Evolutionary conservation across 2,113 vertebrate genomes (phyloP).

Genomic region (Seriola aureovittata): DNA sequence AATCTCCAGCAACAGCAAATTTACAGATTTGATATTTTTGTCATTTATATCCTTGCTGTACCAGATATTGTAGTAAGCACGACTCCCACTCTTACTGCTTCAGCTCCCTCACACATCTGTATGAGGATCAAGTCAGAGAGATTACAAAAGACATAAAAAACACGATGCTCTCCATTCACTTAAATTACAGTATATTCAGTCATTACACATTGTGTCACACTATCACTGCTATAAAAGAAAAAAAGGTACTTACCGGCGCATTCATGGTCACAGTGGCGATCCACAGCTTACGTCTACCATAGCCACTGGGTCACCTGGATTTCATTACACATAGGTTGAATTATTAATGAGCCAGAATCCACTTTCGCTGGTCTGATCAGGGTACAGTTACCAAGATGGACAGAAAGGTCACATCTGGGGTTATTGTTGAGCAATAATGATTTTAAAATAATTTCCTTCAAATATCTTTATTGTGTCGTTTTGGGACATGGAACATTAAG

Average conservation of each 20-base stretch:
- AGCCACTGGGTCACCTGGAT: constrained; percentile 39
- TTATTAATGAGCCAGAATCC: constrained; percentile 71
- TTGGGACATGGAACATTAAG: not conserved
- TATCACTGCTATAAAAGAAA: not conserved
- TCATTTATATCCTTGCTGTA: constrained; percentile 22
- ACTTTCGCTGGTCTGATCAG: constrained; percentile 60
- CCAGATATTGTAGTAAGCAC: constrained; percentile 55
- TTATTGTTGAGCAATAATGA: not conserved
- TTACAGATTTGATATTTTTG: not conserved
- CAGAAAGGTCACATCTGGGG: constrained; percentile 1
- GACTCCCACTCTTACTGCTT: constrained; percentile 67
- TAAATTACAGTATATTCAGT: not conserved
- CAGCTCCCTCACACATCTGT: constrained; percentile 46
- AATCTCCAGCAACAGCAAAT: not conserved
- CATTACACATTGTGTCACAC: no score
- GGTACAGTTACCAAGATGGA: constrained; percentile 39
- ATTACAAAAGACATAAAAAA: not conserved
- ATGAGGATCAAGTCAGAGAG: not conserved
- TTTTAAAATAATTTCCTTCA: not conserved
- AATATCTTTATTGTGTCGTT: not conserved
- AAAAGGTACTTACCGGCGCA: constrained; percentile 68
- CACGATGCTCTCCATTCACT: not conserved
- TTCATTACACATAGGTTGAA: constrained; percentile 68
- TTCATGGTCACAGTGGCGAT: constrained; percentile 52
- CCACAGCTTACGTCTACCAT: not conserved